These are phyloP conservation scores for Tapirus indicus DNA, from an alignment of 2,797 vertebrate species.

Conservation along the genomic window DNA sequence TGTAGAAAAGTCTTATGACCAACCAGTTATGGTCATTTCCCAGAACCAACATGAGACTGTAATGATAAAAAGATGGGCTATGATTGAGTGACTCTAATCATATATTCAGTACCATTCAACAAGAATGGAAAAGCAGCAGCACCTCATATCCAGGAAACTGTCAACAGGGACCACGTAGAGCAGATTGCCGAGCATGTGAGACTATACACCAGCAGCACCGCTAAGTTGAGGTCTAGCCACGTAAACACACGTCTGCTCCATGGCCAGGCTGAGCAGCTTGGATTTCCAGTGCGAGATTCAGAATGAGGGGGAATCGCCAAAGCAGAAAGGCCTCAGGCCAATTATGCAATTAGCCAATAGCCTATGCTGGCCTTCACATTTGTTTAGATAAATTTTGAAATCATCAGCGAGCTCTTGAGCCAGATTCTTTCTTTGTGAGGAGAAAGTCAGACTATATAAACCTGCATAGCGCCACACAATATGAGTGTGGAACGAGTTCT, in stretches of 20 bases:
- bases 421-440: constrained; percentile 35
- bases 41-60: background rate
- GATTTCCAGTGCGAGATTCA: background rate
- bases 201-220: background rate
- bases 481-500: background rate
- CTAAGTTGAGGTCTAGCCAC: background rate
- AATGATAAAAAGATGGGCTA: background rate
- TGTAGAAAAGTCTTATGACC: background rate
- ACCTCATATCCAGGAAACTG: background rate
- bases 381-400: constrained; percentile 76
- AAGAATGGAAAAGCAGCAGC: background rate
- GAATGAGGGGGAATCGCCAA: constrained; percentile 24
- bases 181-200: background rate
- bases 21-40: background rate
- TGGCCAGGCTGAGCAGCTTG: background rate
- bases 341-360: constrained; percentile 69
- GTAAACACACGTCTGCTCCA: background rate
- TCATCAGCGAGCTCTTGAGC: constrained; percentile 57
- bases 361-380: background rate
- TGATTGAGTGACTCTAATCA: background rate
- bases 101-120: rapidly evolving
- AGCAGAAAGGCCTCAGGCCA: constrained; percentile 66
- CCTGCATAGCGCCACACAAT: background rate
- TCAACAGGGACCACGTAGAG: background rate
- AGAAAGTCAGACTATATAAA: constrained; percentile 57